Percentiles rank a stretch among this genome's conserved stretches.
These are phyloP conservation scores for Enteromius afrohamiltoni DNA, from an alignment of 2,797 vertebrate genomes.

Conservation along the genomic window DNA sequence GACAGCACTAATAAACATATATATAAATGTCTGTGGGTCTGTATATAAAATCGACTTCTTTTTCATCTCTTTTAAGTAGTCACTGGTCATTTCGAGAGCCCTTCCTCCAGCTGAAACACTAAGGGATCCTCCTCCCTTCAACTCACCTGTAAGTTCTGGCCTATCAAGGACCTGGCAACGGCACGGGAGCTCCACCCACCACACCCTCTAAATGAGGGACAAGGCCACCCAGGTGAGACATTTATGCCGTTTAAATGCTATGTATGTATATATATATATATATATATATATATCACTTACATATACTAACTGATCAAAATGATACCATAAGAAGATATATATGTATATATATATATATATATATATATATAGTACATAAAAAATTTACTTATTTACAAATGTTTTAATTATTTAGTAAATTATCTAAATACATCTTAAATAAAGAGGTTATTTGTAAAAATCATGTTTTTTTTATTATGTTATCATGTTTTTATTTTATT, in stretches of 20 bases:
- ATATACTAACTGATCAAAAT: background rate
- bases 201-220: conserved; percentile 94
- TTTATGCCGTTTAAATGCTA: background rate
- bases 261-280: no score
- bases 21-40: background rate
- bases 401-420: background rate
- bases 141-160: conserved; percentile 88
- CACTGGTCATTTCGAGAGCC: conserved; percentile 22
- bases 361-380: background rate
- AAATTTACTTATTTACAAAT: background rate
- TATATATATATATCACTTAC: background rate
- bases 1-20: no score
- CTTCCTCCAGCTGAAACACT: conserved; percentile 51
- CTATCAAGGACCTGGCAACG: conserved; percentile 95
- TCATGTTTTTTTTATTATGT: no score
- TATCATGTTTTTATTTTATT: no score
- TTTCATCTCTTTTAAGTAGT: conserved; percentile 27
- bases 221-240: conserved; percentile 91
- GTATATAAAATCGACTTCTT: background rate
- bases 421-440: background rate
- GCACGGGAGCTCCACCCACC: conserved; percentile 87
- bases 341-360: no score
- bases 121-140: conserved; percentile 68
- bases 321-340: background rate
- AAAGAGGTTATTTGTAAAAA: no score